Evolutionary conservation across 2,888 invertebrate species (phyloP).

Genomic region (Elegia similella): DNA sequence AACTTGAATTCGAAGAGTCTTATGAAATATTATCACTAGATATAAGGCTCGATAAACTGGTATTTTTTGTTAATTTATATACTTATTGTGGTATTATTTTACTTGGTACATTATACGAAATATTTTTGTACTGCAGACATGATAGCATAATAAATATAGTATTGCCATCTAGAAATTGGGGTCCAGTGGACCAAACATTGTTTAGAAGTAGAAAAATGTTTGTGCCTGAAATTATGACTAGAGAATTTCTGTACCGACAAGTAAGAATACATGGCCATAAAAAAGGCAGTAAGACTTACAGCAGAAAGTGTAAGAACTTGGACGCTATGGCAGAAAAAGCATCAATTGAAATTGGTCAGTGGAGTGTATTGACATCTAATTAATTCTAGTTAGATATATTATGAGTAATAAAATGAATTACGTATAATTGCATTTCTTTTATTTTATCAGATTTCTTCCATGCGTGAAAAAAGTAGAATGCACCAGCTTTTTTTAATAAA

Average conservation of each 20-base stretch:
- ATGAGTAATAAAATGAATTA: not conserved
- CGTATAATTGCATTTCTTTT: not conserved
- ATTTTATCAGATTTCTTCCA: too few species aligned
- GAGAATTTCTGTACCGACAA: conserved; percentile 74
- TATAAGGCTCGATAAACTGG: conserved; percentile 36
- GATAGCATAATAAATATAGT: conserved; percentile 37
- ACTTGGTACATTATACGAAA: conserved; percentile 41
- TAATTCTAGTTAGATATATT: not conserved
- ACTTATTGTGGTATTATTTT: conserved; percentile 47
- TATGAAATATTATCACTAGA: conserved; percentile 34
- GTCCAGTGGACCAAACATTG: conserved; percentile 58
- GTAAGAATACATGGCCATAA: conserved; percentile 61
- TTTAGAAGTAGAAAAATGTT: conserved; percentile 71
- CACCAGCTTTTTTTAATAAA: too few species aligned
- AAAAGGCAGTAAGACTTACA: conserved; percentile 25
- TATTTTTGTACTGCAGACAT: conserved; percentile 35
- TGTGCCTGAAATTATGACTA: conserved; percentile 74
- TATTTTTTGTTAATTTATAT: conserved; percentile 45
- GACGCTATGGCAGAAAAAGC: not conserved
- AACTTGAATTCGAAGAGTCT: conserved; percentile 37
- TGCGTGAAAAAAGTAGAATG: too few species aligned
- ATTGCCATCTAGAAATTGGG: conserved; percentile 53
- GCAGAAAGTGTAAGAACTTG: not conserved
- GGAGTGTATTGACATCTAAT: conserved; percentile 5
- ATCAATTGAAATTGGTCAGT: not conserved